These are phyloP conservation scores for Pangasius mekongensis DNA, from an alignment of 2,797 vertebrate species.

Conservation along the genomic window DNA sequence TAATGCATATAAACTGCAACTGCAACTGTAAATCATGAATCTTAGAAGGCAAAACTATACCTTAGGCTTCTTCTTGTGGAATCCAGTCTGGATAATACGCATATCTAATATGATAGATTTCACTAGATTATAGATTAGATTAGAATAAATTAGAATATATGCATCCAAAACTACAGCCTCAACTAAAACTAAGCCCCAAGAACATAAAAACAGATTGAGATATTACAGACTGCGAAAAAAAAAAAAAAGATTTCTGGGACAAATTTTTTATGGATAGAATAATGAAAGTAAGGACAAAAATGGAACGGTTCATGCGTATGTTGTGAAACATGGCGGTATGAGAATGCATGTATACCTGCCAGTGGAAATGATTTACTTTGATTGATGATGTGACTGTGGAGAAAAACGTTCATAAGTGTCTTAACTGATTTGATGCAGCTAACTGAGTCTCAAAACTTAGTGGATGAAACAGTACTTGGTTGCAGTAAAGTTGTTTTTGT, in stretches of 20 bases:
- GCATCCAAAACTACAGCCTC: not conserved
- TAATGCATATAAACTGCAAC: constrained; percentile 36
- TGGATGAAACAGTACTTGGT: not conserved
- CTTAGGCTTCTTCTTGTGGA: not conserved
- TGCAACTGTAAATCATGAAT: constrained; percentile 6
- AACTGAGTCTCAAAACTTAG: not conserved
- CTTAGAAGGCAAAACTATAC: constrained; percentile 1
- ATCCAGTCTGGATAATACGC: not conserved
- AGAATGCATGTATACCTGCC: not conserved
- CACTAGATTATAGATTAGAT: not conserved
- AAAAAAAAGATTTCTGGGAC: not conserved
- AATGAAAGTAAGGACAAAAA: not conserved
- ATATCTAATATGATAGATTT: not conserved
- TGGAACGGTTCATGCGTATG: not conserved
- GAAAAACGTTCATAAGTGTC: not conserved
- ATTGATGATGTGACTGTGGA: constrained; percentile 22
- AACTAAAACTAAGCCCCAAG: not conserved
- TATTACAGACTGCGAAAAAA: not conserved
- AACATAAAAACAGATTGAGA: not conserved
- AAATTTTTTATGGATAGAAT: not conserved
- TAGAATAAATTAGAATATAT: not conserved
- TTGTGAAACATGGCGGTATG: not conserved
- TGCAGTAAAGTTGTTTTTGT: not conserved
- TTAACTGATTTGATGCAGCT: not conserved
- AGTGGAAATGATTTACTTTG: not conserved